phyloP scores from a whole-genome alignment of 2,888 invertebrate genomes.

The Lottia gigantea region DNA sequence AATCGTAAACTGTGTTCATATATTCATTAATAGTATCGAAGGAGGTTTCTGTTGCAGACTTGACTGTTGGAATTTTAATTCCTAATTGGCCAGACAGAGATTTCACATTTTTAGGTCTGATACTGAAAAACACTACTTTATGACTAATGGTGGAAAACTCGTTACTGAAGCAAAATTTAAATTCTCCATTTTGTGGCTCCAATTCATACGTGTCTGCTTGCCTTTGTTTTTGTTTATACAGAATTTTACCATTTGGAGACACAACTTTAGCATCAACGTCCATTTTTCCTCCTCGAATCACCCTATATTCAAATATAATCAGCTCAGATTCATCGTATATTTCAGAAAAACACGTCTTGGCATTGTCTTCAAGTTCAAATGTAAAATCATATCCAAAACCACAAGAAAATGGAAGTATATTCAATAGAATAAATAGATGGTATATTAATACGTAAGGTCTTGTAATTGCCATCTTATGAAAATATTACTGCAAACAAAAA shows the following conservation, averaged over 20 bases:
- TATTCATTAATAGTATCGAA: constrained; percentile 51
- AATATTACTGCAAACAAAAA: no score
- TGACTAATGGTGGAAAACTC: constrained; percentile 61
- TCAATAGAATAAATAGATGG: not conserved
- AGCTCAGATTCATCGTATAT: constrained; percentile 45
- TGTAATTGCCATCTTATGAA: no score
- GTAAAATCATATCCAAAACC: constrained; percentile 33
- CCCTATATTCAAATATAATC: constrained; percentile 56
- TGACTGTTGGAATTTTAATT: constrained; percentile 37
- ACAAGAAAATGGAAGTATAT: not conserved
- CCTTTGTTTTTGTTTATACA: constrained; percentile 51
- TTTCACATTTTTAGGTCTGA: constrained; percentile 48
- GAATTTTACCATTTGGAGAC: constrained; percentile 58
- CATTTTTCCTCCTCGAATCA: constrained; percentile 59
- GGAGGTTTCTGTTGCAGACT: constrained; percentile 41
- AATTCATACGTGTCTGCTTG: constrained; percentile 47
- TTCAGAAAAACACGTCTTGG: constrained; percentile 57
- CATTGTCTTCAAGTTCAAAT: constrained; percentile 59
- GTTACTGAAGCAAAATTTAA: constrained; percentile 59
- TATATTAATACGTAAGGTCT: no score
- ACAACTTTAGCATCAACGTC: constrained; percentile 59
- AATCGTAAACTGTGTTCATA: constrained; percentile 44
- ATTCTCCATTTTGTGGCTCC: constrained; percentile 59
- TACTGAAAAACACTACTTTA: constrained; percentile 58
- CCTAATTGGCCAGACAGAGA: constrained; percentile 54